Percentiles rank a stretch among this genome's conserved stretches.
Evolutionary conservation across 2,113 vertebrate genomes (phyloP).

Genomic region (Tamias sibiricus): DNA sequence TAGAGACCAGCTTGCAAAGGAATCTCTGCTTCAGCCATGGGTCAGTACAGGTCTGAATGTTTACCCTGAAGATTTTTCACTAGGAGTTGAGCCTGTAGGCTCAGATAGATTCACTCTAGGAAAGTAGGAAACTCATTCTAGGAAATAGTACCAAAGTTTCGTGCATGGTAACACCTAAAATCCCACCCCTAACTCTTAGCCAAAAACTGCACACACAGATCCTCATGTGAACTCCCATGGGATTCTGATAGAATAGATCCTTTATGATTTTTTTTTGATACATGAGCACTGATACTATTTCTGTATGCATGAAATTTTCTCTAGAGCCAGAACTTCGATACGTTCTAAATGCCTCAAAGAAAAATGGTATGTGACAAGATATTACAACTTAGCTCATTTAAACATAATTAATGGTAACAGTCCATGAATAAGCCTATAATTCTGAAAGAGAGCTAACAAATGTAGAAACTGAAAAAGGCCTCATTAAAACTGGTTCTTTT

Average conservation of each 20-base stretch:
- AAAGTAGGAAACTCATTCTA: neutral
- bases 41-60: neutral
- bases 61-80: neutral
- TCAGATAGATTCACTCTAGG: neutral
- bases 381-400: conserved; percentile 25
- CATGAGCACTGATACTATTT: neutral
- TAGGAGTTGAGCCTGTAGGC: neutral
- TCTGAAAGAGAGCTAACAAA: conserved; percentile 51
- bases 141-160: neutral
- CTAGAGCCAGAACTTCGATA: neutral
- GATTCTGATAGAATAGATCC: neutral
- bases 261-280: neutral
- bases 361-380: conserved; percentile 1
- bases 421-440: conserved; percentile 20
- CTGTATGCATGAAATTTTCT: neutral
- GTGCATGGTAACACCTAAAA: neutral
- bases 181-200: neutral
- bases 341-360: conserved; percentile 31
- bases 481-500: conserved; percentile 46
- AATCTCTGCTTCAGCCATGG: neutral
- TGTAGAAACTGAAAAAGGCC: conserved; percentile 7
- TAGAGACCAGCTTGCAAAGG: neutral
- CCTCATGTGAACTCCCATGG: neutral
- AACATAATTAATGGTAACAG: conserved; percentile 38
- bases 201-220: neutral